Percentiles rank a stretch among this genome's conserved stretches.
Conservation (phyloP, 2,113 vertebrate genomes). For the Gobiocypris rarus region DNA sequence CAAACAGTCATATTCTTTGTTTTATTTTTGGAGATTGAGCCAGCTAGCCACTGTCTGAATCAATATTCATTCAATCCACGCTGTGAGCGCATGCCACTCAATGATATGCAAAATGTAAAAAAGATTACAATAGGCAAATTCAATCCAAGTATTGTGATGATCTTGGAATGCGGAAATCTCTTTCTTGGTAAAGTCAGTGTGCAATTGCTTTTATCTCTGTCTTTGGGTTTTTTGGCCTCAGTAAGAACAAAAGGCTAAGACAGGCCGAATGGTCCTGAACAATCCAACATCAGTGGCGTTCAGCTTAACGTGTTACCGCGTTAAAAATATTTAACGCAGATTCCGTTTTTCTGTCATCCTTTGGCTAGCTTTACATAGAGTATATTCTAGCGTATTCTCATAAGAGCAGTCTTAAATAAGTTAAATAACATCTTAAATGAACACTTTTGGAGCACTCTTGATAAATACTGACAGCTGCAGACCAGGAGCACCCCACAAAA, state of each 20-base stretch:
- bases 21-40: constrained; percentile 3
- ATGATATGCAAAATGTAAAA: constrained; percentile 17
- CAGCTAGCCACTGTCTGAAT: constrained; percentile 62
- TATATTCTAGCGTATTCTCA: no score
- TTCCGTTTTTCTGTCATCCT: no score
- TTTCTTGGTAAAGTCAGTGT: not conserved
- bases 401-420: no score
- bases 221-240: no score
- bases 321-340: no score
- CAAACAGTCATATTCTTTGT: constrained; percentile 22
- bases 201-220: not conserved
- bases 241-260: not conserved
- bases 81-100: constrained; percentile 61
- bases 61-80: constrained; percentile 63
- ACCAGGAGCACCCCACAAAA: no score
- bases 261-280: not conserved
- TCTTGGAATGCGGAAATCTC: not conserved
- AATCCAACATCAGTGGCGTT: not conserved
- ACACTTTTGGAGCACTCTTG: no score
- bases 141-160: not conserved
- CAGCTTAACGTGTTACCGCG: not conserved
- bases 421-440: no score
- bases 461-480: no score
- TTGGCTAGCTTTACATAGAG: no score
- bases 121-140: constrained; percentile 32